Percentiles rank a stretch among this genome's conserved stretches.
phyloP scores from a whole-genome alignment of 2,888 invertebrate species.

The Ryuthela nishihirai region DNA sequence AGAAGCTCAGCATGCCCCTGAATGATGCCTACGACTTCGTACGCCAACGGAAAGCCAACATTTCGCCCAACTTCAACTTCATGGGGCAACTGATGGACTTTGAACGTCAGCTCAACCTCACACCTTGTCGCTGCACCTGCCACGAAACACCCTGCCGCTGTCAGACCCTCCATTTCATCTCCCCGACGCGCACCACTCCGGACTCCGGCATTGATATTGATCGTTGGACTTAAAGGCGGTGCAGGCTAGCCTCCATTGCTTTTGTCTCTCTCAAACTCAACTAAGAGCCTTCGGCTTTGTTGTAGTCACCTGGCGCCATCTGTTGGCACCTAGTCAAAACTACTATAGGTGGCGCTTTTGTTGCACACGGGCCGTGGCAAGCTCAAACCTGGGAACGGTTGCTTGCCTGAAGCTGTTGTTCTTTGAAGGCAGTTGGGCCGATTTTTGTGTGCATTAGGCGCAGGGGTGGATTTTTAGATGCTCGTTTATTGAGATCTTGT shows the following conservation, averaged over 20 bases:
- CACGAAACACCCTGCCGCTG: slow-evolving; percentile 23
- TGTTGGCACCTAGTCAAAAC: too few relatives aligned
- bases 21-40: slow-evolving; percentile 96
- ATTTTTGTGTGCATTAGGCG: too few relatives aligned
- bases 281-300: too few relatives aligned
- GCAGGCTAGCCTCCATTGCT: too few relatives aligned
- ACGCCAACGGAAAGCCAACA: slow-evolving; percentile 86
- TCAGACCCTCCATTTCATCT: slow-evolving; percentile 56
- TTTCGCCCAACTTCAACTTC: slow-evolving; percentile 97
- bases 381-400: too few relatives aligned
- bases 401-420: too few relatives aligned
- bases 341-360: too few relatives aligned
- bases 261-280: too few relatives aligned
- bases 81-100: slow-evolving; percentile 94
- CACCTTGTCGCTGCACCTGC: slow-evolving; percentile 21
- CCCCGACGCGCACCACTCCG: slow-evolving; percentile 69
- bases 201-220: slow-evolving; percentile 91
- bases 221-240: slow-evolving; percentile 55
- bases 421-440: too few relatives aligned
- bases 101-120: slow-evolving; percentile 66
- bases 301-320: too few relatives aligned
- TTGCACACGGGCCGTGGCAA: too few relatives aligned
- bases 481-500: not conserved
- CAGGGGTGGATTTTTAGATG: not conserved
- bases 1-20: slow-evolving; percentile 76